Base-by-base conservation (phyloP, 2,113 vertebrate species). In the Corynorhinus townsendii region DNA sequence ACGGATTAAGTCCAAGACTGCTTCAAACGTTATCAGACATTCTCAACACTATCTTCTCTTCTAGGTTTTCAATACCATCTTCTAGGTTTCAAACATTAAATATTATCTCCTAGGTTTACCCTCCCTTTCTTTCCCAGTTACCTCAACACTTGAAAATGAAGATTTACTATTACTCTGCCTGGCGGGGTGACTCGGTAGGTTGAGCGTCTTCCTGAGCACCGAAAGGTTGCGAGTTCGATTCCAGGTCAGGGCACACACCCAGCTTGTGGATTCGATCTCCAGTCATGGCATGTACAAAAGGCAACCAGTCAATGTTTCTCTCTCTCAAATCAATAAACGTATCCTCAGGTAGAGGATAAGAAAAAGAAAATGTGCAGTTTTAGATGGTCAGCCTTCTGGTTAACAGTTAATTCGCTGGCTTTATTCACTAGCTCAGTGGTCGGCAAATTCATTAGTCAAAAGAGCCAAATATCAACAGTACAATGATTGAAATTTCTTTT, bases 341-440 rank as follows among this genome's bases (percentile, higher is more conserved):
- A 33, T 33, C 11, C 64, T 66, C 28, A 33, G 28, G 64, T 66
- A 14, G 24, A 66, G 30, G 30, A 15, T 15, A 62, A 76, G 59
- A 62, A 28, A 62, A 73, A 82, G 72, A 96, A 96, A 87, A 97
- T 0, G 2, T 2, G 16, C 35, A 52, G 33, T 95, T 93, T 96
- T 87, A 43, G 90, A 93, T 94, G 91, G 92, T 94, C 93, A 92
- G 68, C 33, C 10, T 56, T 9, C 38, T 76, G 69, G 54, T 81
- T 43, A 49, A 91, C 71, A 89, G 92, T 59, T 62, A 92, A 84
- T 71, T 22, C 16, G 10, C 71, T 69, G 85, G 91, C 52, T 94
- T 96, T 84, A 88, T 79, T 94, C 91, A 81, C 30, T 49, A 92
- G 90, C 81, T 97, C n/a, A n/a, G n/a, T n/a, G n/a, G n/a, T n/a